These are phyloP conservation scores for Pseudochromis fuscus DNA, from an alignment of 2,797 vertebrate genomes.

Conservation along the genomic window DNA sequence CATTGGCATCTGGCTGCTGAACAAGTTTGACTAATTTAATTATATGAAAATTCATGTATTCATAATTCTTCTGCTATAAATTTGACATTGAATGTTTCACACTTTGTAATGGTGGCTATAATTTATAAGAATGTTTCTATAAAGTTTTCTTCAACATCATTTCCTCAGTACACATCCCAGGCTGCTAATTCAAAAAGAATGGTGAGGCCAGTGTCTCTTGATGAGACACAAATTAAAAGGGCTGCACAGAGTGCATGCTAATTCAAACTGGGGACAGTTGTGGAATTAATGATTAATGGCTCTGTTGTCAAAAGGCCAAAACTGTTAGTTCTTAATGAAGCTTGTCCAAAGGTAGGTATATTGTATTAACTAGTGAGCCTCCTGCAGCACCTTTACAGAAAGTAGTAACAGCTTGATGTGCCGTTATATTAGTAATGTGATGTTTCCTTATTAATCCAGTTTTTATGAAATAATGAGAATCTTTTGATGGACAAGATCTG, in stretches of 20 bases:
- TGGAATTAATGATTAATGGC: constrained; percentile 46
- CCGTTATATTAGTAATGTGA: not conserved
- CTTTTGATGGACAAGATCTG: not conserved
- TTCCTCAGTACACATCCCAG: not conserved
- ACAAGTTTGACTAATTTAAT: not conserved
- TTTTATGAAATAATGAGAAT: not conserved
- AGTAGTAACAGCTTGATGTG: not conserved
- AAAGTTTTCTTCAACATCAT: too few relatives aligned
- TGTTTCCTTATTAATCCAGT: not conserved
- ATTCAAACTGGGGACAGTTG: constrained; percentile 30
- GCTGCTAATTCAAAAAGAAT: constrained; percentile 26
- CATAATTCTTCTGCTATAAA: too few relatives aligned
- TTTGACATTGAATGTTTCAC: too few relatives aligned
- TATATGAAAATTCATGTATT: not conserved
- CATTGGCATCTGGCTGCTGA: not conserved
- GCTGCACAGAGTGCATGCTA: constrained; percentile 23
- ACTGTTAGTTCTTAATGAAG: constrained; percentile 9
- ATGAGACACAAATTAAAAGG: constrained; percentile 44
- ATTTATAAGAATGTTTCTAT: too few relatives aligned
- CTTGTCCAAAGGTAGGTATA: not conserved
- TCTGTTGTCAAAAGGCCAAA: constrained; percentile 26
- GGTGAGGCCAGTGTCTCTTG: constrained; percentile 11
- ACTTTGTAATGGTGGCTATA: too few relatives aligned
- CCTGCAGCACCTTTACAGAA: too few relatives aligned
- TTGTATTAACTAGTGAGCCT: not conserved